These are phyloP conservation scores for Drosophila ambigua DNA, from an alignment of 1,140 invertebrate genomes.

Conservation along the genomic window DNA sequence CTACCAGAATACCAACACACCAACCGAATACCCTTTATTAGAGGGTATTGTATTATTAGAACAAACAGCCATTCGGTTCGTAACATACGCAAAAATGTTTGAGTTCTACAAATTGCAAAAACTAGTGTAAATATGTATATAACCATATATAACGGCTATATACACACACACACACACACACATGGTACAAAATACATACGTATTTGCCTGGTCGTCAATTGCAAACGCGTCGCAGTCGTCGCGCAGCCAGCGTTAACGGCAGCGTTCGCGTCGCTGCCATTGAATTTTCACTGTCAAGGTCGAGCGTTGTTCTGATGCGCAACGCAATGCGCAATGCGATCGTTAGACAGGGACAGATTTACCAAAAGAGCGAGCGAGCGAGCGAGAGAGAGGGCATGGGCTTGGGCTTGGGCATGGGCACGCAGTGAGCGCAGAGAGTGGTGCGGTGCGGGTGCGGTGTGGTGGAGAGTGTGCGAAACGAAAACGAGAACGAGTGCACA, in stretches of 20 bases:
- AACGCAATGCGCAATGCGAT: constrained; percentile 72
- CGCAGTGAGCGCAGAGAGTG: constrained; percentile 7
- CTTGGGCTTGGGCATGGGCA: too few relatives aligned
- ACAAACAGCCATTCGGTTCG: constrained; percentile 46
- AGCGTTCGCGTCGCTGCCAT: constrained; percentile 29
- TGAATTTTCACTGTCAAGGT: constrained; percentile 84
- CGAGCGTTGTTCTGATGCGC: constrained; percentile 82
- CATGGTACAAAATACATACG: constrained; percentile 30
- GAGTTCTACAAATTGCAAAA: constrained; percentile 66
- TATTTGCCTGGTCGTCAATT: constrained; percentile 75
- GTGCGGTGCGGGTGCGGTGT: constrained; percentile 20
- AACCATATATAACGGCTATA: neutral
- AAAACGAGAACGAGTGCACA: constrained; percentile 33
- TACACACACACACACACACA: neutral
- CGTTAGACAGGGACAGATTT: constrained; percentile 40
- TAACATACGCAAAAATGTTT: constrained; percentile 72
- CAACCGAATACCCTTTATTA: too few relatives aligned
- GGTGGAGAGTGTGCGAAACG: constrained; percentile 16
- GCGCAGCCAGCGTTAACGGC: neutral
- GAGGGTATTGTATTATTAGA: constrained; percentile 16
- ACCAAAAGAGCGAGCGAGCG: neutral
- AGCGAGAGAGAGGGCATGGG: too few relatives aligned
- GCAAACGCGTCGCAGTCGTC: constrained; percentile 61
- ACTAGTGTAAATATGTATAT: constrained; percentile 41
- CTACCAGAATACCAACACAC: too few relatives aligned